Evolutionary conservation across 2,797 vertebrate species (phyloP), one percentile per base, ranked within the genome.

Genomic region (Ptychadena robeensis): DNA sequence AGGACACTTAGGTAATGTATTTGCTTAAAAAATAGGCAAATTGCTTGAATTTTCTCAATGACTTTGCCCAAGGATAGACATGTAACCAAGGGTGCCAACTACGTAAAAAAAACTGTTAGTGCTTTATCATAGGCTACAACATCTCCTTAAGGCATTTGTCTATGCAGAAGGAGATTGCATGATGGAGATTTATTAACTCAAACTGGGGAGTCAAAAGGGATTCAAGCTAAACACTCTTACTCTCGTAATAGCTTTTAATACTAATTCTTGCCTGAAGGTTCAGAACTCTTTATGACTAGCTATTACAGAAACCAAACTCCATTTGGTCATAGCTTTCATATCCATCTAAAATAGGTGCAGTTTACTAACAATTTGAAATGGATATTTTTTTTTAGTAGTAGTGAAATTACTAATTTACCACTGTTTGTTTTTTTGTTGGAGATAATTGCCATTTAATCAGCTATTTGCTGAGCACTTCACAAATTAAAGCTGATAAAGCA

Each of bases 211-310:
- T 93, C 93, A 93, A 91, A 85, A 87, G 92, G 93, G 92, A 93
- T 86, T 88, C 77, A 82, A 86, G 89, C 88, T 93, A 93, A 94
- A 90, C 91, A 91, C 90, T 93, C 90, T 92, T 92, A 90, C 87
- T 87, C 86, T 87, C 86, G 59, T 94, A 93, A 94, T 92, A 93
- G 93, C 91, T 91, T 92, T 88, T 91, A 90, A 89, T 93, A 91
- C 88, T 94, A 94, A 94, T 94, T 94, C 93, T 94, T 93, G 94
- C 93, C 94, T 25, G 90, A 88, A 94, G 94, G 90, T 92, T 87
- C 86, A 77, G 91, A 87, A 91, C 90, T 92, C 86, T 91, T 90
- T 89, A 90, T 91, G 88, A 92, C 87, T 86, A 85, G 87, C 91
- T 91, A 93, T 94, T 93, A 94, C 89, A 88, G 91, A 90, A 88